phyloP scores from a whole-genome alignment of 2,888 invertebrate species.

The Furcula furcula region DNA sequence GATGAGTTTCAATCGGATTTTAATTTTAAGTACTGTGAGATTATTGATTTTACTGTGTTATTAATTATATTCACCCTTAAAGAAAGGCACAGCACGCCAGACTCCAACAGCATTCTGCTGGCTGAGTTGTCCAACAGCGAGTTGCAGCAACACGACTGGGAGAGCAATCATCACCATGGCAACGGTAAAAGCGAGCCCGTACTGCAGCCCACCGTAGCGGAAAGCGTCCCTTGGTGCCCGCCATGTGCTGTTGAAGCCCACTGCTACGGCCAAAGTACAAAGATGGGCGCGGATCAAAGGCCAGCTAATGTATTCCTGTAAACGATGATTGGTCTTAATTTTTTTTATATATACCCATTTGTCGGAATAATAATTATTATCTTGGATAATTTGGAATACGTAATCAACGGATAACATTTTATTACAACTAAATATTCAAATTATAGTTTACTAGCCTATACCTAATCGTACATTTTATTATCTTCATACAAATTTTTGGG shows the following conservation, averaged over 20 bases:
- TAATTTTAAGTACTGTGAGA: too few relatives aligned
- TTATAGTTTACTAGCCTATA: background rate
- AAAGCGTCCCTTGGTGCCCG: conserved; percentile 81
- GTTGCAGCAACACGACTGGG: conserved; percentile 82
- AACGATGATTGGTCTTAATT: background rate
- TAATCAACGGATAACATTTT: too few relatives aligned
- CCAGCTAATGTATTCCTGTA: conserved; percentile 51
- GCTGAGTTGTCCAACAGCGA: conserved; percentile 84
- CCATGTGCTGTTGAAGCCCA: conserved; percentile 81
- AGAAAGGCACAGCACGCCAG: conserved; percentile 85
- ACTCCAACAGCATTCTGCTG: conserved; percentile 84
- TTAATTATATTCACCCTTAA: conserved; percentile 82
- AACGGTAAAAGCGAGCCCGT: conserved; percentile 72
- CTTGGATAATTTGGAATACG: too few relatives aligned
- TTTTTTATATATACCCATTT: too few relatives aligned
- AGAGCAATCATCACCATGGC: conserved; percentile 75
- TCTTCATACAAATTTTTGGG: too few relatives aligned
- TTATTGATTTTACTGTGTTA: too few relatives aligned
- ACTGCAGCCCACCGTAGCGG: conserved; percentile 73
- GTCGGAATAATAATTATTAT: too few relatives aligned
- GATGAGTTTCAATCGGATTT: too few relatives aligned
- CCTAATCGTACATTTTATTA: too few relatives aligned
- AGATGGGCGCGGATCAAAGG: conserved; percentile 48
- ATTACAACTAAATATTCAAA: background rate
- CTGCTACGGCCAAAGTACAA: conserved; percentile 80